A percentile compares a stretch with the other conserved stretches of the same genome.
Evolutionary conservation across 2,797 vertebrate genomes (phyloP).

Genomic region (Streptopelia turtur): DNA sequence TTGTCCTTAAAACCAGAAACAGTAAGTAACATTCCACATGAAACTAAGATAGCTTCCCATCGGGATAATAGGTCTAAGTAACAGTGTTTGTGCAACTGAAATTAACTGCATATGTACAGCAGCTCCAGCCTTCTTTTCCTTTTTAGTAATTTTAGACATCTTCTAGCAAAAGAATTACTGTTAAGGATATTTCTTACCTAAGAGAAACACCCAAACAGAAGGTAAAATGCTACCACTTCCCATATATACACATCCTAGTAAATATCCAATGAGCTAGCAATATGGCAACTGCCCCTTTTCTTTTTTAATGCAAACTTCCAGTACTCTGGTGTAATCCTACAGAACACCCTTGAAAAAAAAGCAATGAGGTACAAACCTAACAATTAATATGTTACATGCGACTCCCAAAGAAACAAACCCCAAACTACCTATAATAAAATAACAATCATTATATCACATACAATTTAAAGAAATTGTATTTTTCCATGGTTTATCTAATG

Average conservation of each 20-base stretch:
- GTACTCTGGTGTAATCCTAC: not conserved
- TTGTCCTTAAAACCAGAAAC: not conserved
- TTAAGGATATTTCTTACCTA: not conserved
- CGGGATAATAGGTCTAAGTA: not conserved
- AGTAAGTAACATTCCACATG: not conserved
- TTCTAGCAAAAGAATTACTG: not conserved
- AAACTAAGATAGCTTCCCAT: not conserved
- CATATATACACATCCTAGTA: not conserved
- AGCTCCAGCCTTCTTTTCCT: not conserved
- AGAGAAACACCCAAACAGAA: not conserved
- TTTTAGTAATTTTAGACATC: not conserved
- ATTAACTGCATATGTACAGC: not conserved
- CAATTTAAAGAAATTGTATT: not conserved
- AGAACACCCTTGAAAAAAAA: not conserved
- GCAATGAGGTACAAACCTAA: not conserved
- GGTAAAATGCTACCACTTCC: not conserved
- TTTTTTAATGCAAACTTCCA: not conserved
- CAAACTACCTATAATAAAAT: not conserved
- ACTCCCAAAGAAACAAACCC: not conserved
- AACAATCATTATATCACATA: not conserved
- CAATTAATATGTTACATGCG: accelerated
- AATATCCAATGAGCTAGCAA: not conserved
- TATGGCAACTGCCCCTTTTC: not conserved
- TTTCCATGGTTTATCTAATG: not conserved
- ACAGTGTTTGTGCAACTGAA: not conserved